Evolutionary conservation across 2,888 invertebrate species (phyloP).

Genomic region (Drosophila anomalata): DNA sequence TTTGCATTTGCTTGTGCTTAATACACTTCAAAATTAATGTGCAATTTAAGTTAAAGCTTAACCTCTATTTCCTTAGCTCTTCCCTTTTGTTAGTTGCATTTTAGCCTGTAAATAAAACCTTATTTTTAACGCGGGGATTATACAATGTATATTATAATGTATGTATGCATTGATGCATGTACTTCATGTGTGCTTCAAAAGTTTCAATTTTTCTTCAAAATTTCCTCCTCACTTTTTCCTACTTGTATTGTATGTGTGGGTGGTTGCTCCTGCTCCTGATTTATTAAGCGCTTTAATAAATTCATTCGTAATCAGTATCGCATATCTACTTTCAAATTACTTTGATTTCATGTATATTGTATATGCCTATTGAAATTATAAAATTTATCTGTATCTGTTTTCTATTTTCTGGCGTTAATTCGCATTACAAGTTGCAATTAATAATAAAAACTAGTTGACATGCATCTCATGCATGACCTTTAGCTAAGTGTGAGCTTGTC

Average conservation of each 20-base stretch:
- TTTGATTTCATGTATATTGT: constrained; percentile 36
- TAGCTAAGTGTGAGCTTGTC: constrained; percentile 18
- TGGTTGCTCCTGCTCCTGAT: constrained; percentile 16
- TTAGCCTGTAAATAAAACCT: constrained; percentile 69
- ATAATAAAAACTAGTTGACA: constrained; percentile 43
- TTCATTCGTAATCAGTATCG: constrained; percentile 51
- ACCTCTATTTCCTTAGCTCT: constrained; percentile 45
- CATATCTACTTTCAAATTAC: constrained; percentile 29
- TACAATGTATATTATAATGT: constrained; percentile 60
- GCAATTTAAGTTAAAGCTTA: constrained; percentile 71
- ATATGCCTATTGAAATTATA: constrained; percentile 65
- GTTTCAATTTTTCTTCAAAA: constrained; percentile 49
- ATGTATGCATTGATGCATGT: constrained; percentile 34
- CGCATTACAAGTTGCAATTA: constrained; percentile 28
- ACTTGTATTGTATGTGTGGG: constrained; percentile 1
- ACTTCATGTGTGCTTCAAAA: constrained; percentile 69
- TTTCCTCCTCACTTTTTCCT: constrained; percentile 11
- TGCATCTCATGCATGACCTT: constrained; percentile 47
- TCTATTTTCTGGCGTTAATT: constrained; percentile 25
- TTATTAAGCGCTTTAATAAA: constrained; percentile 77
- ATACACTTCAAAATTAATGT: constrained; percentile 78
- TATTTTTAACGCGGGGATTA: constrained; percentile 48
- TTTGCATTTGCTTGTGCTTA: constrained; percentile 63
- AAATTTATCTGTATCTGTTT: constrained; percentile 39
- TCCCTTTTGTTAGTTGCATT: constrained; percentile 44